These are phyloP conservation scores for Cyclophora punctaria DNA, from an alignment of 2,888 invertebrate species.

Conservation along the genomic window DNA sequence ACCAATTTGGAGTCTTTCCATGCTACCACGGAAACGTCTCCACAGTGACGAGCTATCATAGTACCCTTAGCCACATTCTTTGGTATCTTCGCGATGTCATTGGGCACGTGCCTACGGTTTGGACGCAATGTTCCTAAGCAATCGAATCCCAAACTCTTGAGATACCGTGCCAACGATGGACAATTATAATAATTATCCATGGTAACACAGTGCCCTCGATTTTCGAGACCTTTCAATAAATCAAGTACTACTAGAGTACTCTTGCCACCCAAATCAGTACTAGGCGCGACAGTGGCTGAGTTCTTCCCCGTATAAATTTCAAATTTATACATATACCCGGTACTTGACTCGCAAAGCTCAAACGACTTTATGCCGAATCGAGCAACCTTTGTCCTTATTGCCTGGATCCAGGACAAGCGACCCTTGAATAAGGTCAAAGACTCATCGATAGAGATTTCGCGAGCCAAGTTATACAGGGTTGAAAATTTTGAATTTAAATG, in stretches of 20 bases:
- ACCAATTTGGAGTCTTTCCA: slow-evolving; percentile 19
- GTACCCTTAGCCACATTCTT: slow-evolving; percentile 9
- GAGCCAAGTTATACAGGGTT: slow-evolving; percentile 2
- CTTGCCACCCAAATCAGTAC: neutral
- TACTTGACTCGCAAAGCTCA: slow-evolving; percentile 19
- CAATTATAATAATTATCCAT: slow-evolving; percentile 19
- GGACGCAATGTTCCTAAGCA: slow-evolving; percentile 19
- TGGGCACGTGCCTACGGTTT: slow-evolving; percentile 17
- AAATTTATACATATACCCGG: slow-evolving; percentile 16
- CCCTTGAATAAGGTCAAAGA: slow-evolving; percentile 21
- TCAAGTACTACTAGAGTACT: neutral
- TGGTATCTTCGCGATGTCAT: slow-evolving; percentile 2
- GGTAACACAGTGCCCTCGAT: slow-evolving; percentile 9
- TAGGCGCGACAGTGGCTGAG: neutral
- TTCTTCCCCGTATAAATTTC: slow-evolving; percentile 6
- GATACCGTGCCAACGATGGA: slow-evolving; percentile 16
- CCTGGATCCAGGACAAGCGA: slow-evolving; percentile 15
- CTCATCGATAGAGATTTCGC: slow-evolving; percentile 16
- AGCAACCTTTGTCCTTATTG: slow-evolving; percentile 15
- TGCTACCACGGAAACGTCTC: slow-evolving; percentile 1
- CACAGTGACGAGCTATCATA: slow-evolving; percentile 3
- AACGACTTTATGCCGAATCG: slow-evolving; percentile 19
- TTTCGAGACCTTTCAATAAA: neutral
- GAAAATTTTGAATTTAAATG: neutral
- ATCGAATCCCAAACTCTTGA: slow-evolving; percentile 17